Evolutionary conservation across 2,797 vertebrate genomes (phyloP).

Genomic region (Champsocephalus esox): DNA sequence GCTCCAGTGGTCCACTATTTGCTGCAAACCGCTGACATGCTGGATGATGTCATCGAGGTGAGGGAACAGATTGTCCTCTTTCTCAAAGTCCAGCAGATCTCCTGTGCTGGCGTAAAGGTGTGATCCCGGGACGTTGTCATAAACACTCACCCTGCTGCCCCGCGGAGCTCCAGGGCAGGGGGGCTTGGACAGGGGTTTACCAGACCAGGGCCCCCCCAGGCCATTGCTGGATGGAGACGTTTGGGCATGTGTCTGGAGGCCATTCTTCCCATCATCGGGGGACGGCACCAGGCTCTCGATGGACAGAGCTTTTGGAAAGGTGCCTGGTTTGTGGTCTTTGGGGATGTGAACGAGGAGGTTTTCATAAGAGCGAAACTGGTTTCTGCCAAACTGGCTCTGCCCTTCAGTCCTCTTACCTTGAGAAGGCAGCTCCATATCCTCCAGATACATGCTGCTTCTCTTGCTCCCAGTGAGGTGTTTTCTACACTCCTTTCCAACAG

Average conservation of each 20-base stretch:
- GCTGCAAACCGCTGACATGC: constrained; percentile 93
- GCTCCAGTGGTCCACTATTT: constrained; percentile 95
- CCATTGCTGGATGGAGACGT: constrained; percentile 50
- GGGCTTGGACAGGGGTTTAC: constrained; percentile 63
- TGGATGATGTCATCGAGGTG: constrained; percentile 95
- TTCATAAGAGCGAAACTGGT: constrained; percentile 94
- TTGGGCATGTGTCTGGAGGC: constrained; percentile 69
- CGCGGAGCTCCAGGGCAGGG: constrained; percentile 86
- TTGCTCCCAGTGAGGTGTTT: constrained; percentile 87
- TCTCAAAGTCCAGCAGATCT: constrained; percentile 94
- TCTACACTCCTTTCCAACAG: constrained; percentile 75
- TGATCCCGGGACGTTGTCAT: constrained; percentile 97
- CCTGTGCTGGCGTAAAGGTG: constrained; percentile 97
- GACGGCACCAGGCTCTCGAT: constrained; percentile 93
- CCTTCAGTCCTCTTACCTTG: constrained; percentile 82
- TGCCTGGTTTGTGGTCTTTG: constrained; percentile 98
- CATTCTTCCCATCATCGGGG: constrained; percentile 71
- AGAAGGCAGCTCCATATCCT: constrained; percentile 91
- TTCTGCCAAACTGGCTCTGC: constrained; percentile 82
- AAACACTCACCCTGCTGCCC: constrained; percentile 95
- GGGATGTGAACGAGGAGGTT: constrained; percentile 94
- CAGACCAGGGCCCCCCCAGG: constrained; percentile 67
- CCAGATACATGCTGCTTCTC: constrained; percentile 94
- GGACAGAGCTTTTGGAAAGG: constrained; percentile 97
- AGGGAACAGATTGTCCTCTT: constrained; percentile 91